phyloP scores from a whole-genome alignment of 2,888 invertebrate genomes.

The Lepas anatifera region DNA sequence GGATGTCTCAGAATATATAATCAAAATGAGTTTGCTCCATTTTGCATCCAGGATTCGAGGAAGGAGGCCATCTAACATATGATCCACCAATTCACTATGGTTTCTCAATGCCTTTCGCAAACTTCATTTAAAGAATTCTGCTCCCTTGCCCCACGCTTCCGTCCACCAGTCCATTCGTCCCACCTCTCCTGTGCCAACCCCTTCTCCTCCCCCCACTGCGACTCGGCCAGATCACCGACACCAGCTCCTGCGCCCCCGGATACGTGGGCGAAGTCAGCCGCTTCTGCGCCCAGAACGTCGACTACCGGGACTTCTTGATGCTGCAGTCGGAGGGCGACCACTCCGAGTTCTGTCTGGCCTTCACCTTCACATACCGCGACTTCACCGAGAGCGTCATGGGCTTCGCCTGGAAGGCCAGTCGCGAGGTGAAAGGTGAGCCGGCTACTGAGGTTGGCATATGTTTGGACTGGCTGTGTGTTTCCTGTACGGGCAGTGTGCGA shows the following conservation, averaged over 20 bases:
- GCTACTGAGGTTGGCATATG: too few species aligned
- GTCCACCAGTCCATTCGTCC: background rate
- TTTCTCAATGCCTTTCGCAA: too few species aligned
- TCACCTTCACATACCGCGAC: conserved; percentile 83
- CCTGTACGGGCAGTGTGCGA: too few species aligned
- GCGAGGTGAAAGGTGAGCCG: background rate
- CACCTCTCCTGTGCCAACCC: too few species aligned
- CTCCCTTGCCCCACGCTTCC: background rate
- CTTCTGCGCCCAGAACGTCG: conserved; percentile 93
- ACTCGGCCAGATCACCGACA: background rate
- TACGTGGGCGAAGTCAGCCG: conserved; percentile 61
- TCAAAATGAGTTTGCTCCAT: too few species aligned
- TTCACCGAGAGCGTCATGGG: conserved; percentile 97
- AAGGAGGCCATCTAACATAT: too few species aligned
- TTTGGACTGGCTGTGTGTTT: too few species aligned
- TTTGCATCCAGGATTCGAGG: too few species aligned
- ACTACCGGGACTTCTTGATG: conserved; percentile 97
- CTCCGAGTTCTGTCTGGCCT: conserved; percentile 97
- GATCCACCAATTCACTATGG: too few species aligned
- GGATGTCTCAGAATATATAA: too few species aligned
- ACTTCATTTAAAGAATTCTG: background rate
- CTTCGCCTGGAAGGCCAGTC: conserved; percentile 87
- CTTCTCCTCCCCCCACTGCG: too few species aligned
- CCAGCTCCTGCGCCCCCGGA: conserved; percentile 41
- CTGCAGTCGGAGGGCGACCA: conserved; percentile 94